Base-by-base conservation (phyloP, 2,888 invertebrate species). In the Melipona beecheii region DNA sequence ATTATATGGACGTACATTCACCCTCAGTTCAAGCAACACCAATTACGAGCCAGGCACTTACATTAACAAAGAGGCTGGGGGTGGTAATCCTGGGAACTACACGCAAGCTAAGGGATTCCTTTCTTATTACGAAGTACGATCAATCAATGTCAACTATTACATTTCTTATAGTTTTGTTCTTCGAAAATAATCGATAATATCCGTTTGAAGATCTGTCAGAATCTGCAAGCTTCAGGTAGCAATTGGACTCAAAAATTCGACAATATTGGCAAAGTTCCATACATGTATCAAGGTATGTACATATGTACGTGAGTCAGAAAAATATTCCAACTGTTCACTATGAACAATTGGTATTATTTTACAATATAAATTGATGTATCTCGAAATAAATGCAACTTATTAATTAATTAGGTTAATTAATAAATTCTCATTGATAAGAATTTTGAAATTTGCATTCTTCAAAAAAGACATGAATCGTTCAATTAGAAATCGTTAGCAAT, bases 31-130 rank as follows among this genome's bases (percentile, higher is more conserved):
- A 78, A 97, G 98, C 19, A 98, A 98, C 94, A 97, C 96, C 86
- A 98, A 98, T 95, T 97, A 98, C 92, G 96, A 96, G 73, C 96
- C 97, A 60, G 98, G 98, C 54, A 98, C 98, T 0, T 98, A 97
- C 93, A 98, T 98, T 92, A 98, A 98, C 93, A 98, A 98, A 94
- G 98, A 98, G 95, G 98, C 98, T 5, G 98, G 97, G 0, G 98
- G 98, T 36, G 98, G 98, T 0, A 96, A 96, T 21, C 97, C 98
- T 0, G 98, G 98, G 0, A 97, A 97, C 1, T 98, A 97, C 92
- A 98, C 98, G 0, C 97, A 97, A 85, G 98, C 98, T 43, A 97
- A 97, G 80, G 98, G 98, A 79, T 98, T 98, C 94, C 96, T 98
- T 94, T 96, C 98, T 73, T 98, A 98, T 92, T 98, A 98, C 91